Conservation (phyloP, 2,888 invertebrate species). For the Chouioia cunea region DNA sequence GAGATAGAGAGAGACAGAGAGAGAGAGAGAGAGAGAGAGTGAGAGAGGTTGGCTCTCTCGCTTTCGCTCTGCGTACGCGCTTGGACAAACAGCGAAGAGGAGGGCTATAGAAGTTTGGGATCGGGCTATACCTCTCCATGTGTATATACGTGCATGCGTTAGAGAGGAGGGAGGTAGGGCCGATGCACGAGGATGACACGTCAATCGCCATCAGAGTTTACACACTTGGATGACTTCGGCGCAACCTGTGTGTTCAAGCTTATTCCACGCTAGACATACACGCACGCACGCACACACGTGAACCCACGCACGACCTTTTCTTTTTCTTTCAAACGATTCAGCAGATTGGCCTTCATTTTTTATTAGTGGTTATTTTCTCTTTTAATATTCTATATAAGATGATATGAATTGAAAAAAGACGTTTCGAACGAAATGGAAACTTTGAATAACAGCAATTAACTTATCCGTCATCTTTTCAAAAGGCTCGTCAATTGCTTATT, state of each 20-base stretch:
- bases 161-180: conserved; percentile 47
- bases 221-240: conserved; percentile 45
- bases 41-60: conserved; percentile 12
- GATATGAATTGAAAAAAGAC: no score
- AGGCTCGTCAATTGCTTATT: no score
- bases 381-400: no score
- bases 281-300: no score
- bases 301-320: conserved; percentile 21
- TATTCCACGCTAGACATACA: background rate
- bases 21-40: conserved; percentile 9
- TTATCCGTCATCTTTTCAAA: no score
- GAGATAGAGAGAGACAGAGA: background rate
- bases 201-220: conserved; percentile 50
- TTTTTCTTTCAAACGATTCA: background rate
- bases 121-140: conserved; percentile 1
- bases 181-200: conserved; percentile 51
- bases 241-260: background rate
- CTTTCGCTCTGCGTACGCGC: conserved; percentile 4
- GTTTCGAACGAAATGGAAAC: no score
- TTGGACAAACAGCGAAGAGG: conserved; percentile 32
- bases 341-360: background rate
- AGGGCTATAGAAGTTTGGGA: conserved; percentile 23
- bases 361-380: background rate
- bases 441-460: no score
- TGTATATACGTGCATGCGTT: conserved; percentile 43